phyloP scores from a whole-genome alignment of 2,888 invertebrate genomes.

The Patella caerulea region DNA sequence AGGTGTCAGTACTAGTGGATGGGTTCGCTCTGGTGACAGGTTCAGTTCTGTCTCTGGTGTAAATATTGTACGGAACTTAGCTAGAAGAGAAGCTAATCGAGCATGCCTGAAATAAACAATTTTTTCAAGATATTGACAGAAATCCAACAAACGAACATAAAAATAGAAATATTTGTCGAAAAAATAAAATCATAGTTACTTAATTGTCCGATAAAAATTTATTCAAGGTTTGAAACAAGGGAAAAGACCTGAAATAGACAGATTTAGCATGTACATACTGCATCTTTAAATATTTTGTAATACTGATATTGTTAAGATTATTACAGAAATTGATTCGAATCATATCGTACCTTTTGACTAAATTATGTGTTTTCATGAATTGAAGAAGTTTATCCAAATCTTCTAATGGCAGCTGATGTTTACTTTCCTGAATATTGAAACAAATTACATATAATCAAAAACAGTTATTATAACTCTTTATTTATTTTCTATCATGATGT shows the following conservation, averaged over 20 bases:
- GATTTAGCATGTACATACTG: too few relatives aligned
- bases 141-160: background rate
- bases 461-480: too few relatives aligned
- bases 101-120: slow-evolving; percentile 56
- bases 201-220: background rate
- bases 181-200: background rate
- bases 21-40: slow-evolving; percentile 53
- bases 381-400: slow-evolving; percentile 80
- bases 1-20: slow-evolving; percentile 54
- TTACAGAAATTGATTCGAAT: too few relatives aligned
- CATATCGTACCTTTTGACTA: slow-evolving; percentile 75
- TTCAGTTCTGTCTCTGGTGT: slow-evolving; percentile 35
- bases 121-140: too few relatives aligned
- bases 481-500: too few relatives aligned
- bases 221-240: too few relatives aligned
- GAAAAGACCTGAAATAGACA: too few relatives aligned
- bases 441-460: too few relatives aligned
- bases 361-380: slow-evolving; percentile 72
- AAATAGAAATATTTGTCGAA: slow-evolving; percentile 5
- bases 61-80: slow-evolving; percentile 53
- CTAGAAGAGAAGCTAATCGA: slow-evolving; percentile 63
- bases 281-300: background rate
- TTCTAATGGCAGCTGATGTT: slow-evolving; percentile 79
- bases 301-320: background rate
- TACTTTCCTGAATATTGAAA: slow-evolving; percentile 72